A percentile compares a stretch with the other conserved stretches of the same genome.
Evolutionary conservation across 1,140 invertebrate genomes (phyloP).

Genomic region (Pseudomyrmex cubaensis): DNA sequence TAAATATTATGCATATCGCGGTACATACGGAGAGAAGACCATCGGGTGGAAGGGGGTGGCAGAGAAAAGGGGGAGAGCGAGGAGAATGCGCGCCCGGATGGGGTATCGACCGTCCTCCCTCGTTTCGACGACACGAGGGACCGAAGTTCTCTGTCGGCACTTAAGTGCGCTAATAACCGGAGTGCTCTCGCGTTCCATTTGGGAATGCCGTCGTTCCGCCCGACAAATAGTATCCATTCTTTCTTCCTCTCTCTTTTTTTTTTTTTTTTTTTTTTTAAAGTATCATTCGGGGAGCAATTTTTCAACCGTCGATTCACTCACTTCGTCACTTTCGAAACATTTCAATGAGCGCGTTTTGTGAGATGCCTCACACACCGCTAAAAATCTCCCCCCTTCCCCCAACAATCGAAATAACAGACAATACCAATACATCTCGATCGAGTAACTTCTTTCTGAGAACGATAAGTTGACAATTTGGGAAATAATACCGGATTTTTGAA

Average conservation of each 20-base stretch:
- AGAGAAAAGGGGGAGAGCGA: too few species aligned
- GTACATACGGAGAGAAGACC: constrained; percentile 17
- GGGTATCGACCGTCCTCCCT: constrained; percentile 47
- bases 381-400: background rate
- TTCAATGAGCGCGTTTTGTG: background rate
- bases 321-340: background rate
- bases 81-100: constrained; percentile 39
- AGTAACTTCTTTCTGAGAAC: background rate
- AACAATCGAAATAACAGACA: too few species aligned
- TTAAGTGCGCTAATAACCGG: constrained; percentile 62
- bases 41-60: background rate
- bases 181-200: constrained; percentile 60
- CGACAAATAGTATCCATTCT: constrained; percentile 52
- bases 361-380: background rate
- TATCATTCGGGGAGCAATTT: constrained; percentile 8
- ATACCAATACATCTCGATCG: too few species aligned
- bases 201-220: constrained; percentile 45
- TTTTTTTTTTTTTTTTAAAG: background rate
- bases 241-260: constrained; percentile 12
- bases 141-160: constrained; percentile 56
- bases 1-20: constrained; percentile 61
- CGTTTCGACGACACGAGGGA: constrained; percentile 55
- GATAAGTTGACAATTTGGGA: background rate
- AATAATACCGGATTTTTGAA: background rate
- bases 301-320: background rate